phyloP scores from a whole-genome alignment of 2,888 invertebrate genomes.

The Phyto melanocephala region DNA sequence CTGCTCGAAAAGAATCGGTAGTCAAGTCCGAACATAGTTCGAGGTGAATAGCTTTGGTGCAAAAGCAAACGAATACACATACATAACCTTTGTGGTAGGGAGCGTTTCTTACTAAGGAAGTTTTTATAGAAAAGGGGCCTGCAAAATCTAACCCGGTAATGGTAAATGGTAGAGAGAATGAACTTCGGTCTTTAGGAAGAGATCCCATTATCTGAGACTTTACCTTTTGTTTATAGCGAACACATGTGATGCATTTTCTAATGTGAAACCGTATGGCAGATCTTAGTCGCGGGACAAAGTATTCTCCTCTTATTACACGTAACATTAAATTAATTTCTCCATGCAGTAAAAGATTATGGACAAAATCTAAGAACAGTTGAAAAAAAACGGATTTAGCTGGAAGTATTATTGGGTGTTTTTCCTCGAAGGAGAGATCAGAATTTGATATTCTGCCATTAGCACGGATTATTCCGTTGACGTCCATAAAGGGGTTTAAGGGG shows the following conservation, averaged over 20 bases:
- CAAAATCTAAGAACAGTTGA: too few relatives aligned
- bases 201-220: too few relatives aligned
- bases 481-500: too few relatives aligned
- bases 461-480: too few relatives aligned
- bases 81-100: too few relatives aligned
- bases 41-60: not conserved
- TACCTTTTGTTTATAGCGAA: too few relatives aligned
- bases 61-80: constrained; percentile 38
- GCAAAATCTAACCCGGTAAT: constrained; percentile 39
- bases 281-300: constrained; percentile 33
- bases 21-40: too few relatives aligned
- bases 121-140: too few relatives aligned
- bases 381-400: constrained; percentile 6
- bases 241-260: constrained; percentile 32
- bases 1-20: too few relatives aligned
- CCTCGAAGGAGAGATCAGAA: not conserved
- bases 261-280: too few relatives aligned
- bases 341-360: constrained; percentile 40
- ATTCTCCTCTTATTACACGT: constrained; percentile 4
- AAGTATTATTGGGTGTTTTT: constrained; percentile 37
- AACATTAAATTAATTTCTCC: constrained; percentile 45
- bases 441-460: constrained; percentile 6
- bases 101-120: too few relatives aligned
- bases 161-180: constrained; percentile 4
- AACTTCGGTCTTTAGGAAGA: constrained; percentile 35